Evolutionary conservation across 2,113 vertebrate genomes (phyloP).

Genomic region (Hyperopisus bebe): DNA sequence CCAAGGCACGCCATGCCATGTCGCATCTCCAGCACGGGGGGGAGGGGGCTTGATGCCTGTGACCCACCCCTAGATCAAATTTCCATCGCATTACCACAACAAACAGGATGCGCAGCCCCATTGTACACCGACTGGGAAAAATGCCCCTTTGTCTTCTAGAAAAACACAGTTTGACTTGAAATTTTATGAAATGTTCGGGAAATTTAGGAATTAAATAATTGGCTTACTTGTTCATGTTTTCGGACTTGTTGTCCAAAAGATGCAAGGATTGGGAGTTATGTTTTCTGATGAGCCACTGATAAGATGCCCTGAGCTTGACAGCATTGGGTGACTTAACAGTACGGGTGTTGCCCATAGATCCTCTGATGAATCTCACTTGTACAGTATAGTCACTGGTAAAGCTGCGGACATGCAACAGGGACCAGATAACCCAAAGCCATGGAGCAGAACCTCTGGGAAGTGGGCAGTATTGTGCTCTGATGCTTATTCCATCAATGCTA

Average conservation of each 20-base stretch:
- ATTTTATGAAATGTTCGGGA: neutral
- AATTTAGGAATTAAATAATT: neutral
- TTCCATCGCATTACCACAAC: conserved; percentile 1
- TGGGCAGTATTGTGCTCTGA: neutral
- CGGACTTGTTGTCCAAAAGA: neutral
- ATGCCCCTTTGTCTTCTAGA: neutral
- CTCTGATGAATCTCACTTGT: neutral
- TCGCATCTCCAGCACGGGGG: neutral
- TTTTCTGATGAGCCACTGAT: neutral
- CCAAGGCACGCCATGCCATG: neutral
- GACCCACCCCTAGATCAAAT: neutral
- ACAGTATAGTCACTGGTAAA: neutral
- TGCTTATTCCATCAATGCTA: neutral
- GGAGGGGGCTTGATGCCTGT: neutral
- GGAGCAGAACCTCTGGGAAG: neutral
- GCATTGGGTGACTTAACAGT: neutral
- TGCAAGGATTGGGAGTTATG: neutral
- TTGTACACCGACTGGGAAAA: neutral
- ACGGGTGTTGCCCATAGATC: neutral
- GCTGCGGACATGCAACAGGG: neutral
- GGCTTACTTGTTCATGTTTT: neutral
- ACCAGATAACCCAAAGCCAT: neutral
- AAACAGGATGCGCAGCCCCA: neutral
- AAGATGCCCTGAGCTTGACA: neutral
- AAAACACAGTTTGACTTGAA: neutral